These are phyloP conservation scores for Pterois miles DNA, from an alignment of 2,797 vertebrate species.

Conservation along the genomic window DNA sequence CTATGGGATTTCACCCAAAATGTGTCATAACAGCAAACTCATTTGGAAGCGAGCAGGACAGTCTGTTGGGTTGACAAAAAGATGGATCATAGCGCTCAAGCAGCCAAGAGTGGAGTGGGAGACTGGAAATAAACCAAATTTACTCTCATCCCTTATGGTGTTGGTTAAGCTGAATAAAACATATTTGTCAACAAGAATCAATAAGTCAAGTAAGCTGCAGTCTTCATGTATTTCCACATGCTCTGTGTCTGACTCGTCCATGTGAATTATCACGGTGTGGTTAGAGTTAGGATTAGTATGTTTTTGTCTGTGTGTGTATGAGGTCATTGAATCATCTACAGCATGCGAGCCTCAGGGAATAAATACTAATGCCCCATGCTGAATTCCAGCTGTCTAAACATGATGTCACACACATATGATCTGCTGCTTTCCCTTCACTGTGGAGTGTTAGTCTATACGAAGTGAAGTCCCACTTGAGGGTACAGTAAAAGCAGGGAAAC, in stretches of 20 bases:
- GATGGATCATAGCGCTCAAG: not conserved
- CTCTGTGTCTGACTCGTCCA: not conserved
- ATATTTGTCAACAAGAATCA: slow-evolving; percentile 9
- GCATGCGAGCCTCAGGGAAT: slow-evolving; percentile 6
- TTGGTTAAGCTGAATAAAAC: not conserved
- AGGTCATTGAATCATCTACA: slow-evolving; percentile 38
- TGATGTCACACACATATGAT: slow-evolving; percentile 46
- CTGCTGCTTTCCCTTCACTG: slow-evolving; percentile 7
- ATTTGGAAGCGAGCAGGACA: not conserved
- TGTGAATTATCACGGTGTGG: slow-evolving; percentile 21
- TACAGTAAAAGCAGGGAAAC: not conserved
- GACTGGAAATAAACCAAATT: not conserved
- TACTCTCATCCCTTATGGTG: not conserved
- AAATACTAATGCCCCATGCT: slow-evolving; percentile 35
- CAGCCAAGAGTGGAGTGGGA: not conserved
- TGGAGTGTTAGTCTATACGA: not conserved
- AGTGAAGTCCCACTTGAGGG: slow-evolving; percentile 6
- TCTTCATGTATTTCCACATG: not conserved
- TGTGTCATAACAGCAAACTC: not conserved
- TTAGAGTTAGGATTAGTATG: too few species aligned
- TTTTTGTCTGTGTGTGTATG: slow-evolving; percentile 30
- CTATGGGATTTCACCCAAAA: not conserved
- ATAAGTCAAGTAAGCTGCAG: not conserved
- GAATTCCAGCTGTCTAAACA: slow-evolving; percentile 67
- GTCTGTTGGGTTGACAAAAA: not conserved